Base-by-base conservation (phyloP, 2,797 vertebrate genomes). In the Meriones psammophilus region DNA sequence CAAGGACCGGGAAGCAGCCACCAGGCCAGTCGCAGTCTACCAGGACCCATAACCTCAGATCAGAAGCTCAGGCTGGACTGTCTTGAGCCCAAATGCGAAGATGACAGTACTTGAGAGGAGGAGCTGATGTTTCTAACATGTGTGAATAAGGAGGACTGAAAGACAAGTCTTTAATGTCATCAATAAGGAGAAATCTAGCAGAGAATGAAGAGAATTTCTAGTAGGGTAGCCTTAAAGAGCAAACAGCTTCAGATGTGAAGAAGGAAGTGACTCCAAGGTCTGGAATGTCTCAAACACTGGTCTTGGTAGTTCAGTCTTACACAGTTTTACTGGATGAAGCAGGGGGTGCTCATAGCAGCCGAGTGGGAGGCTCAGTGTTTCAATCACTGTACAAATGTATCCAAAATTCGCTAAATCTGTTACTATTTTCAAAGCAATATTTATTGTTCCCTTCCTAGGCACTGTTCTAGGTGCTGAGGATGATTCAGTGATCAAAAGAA, bases 381-480 rank as follows among this genome's bases (percentile, higher is more conserved):
- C 42, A 69, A 5, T 69, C 46, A 89, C 15, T 46, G 30, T 2
- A 30, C 56, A 24, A 20, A 56, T 39, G 71, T 71, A 88, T n/a
- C 33, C 56, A 86, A 87, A 91, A 60, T 62, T 89, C 92, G 95
- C 88, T 64, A 73, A 60, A 64, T 56, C 9, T 30, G 8, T 89
- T 89, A 28, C 36, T 76, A 39, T 20, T 42, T 94, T 96, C n/a
- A 89, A 85, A 91, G 66, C 10, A 17, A 7, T 15, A 56, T 39
- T 68, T 89, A 69, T 39, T 77, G 30, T 86, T 89, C 26, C 30
- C 42, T 50, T 56, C 68, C 10, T 77, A 76, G 54, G 50, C 79
- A 69, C 30, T 84, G 10, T 74, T 94, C 30, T 60, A 10, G 42
- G 20, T 39, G 20, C 36, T 74, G 30, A 85, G 60, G 13, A 54